Percentiles rank a stretch among this genome's conserved stretches.
phyloP scores from a whole-genome alignment of 2,797 vertebrate species.

The Etheostoma nigrum region DNA sequence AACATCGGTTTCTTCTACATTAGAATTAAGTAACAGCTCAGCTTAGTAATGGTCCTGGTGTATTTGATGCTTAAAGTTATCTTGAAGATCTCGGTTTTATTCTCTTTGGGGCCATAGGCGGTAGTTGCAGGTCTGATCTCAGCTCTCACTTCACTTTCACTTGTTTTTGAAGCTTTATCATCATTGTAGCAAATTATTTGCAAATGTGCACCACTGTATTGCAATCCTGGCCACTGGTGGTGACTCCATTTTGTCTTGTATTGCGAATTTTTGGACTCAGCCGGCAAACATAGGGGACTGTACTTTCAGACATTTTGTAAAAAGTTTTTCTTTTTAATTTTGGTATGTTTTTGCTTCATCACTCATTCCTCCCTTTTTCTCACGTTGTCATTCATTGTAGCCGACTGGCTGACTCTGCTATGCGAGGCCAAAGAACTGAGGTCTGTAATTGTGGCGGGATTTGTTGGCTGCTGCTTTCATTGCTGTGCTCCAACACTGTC shows the following conservation, averaged over 20 bases:
- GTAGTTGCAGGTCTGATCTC: no score
- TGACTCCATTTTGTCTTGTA: no score
- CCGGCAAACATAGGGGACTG: neutral
- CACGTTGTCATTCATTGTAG: conserved; percentile 22
- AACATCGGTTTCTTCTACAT: neutral
- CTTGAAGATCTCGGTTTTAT: no score
- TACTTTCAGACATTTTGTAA: neutral
- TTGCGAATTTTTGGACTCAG: no score
- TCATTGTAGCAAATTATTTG: no score
- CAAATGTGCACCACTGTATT: no score
- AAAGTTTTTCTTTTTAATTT: neutral
- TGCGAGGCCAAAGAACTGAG: conserved; percentile 40
- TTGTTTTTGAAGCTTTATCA: no score
- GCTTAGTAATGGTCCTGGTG: neutral
- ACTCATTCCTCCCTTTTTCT: conserved; percentile 28
- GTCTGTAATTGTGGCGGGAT: conserved; percentile 71
- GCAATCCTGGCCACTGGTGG: no score
- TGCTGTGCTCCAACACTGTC: conserved; percentile 56
- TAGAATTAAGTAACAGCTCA: neutral
- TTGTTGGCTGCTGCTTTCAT: conserved; percentile 53
- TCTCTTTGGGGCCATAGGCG: no score
- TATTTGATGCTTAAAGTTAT: neutral
- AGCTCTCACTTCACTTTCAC: no score
- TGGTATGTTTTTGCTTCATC: conserved; percentile 23
- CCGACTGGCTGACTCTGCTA: conserved; percentile 36